These are phyloP conservation scores for Drosophila tropicalis DNA, from an alignment of 1,140 invertebrate genomes.

Conservation along the genomic window DNA sequence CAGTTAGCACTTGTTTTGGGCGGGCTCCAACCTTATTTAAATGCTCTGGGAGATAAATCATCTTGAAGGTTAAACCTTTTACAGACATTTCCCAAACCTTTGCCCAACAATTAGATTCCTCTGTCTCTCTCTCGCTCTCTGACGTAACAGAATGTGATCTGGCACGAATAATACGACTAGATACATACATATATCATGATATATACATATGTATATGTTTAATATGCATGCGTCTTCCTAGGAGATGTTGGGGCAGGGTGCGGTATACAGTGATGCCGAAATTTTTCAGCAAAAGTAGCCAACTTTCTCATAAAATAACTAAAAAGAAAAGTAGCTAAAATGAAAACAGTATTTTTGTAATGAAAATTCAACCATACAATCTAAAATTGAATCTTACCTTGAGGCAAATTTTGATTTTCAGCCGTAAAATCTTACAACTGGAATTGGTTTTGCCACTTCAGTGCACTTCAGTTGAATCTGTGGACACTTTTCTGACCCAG, in stretches of 20 bases:
- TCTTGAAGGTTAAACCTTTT: conserved; percentile 9
- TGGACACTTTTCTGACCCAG: too few species aligned
- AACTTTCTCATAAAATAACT: too few species aligned
- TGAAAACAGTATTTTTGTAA: too few species aligned
- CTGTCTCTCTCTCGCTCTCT: background rate
- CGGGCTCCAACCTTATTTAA: background rate
- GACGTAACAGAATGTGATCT: conserved; percentile 4
- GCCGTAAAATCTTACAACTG: too few species aligned
- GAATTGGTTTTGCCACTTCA: too few species aligned
- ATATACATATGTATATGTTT: background rate
- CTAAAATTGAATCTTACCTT: too few species aligned
- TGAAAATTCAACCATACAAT: too few species aligned
- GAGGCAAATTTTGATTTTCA: too few species aligned
- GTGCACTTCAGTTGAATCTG: too few species aligned
- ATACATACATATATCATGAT: background rate
- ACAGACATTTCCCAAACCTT: background rate
- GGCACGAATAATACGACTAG: background rate
- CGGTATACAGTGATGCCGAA: too few species aligned
- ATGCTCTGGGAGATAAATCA: conserved; percentile 7
- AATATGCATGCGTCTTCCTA: background rate
- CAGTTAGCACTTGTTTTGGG: conserved; percentile 29
- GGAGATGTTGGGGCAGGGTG: background rate
- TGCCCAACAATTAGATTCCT: background rate
- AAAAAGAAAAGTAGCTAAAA: too few species aligned
- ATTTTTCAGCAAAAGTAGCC: too few species aligned